These are phyloP conservation scores for Apodemia mormo DNA, from an alignment of 2,888 invertebrate genomes.

Conservation along the genomic window DNA sequence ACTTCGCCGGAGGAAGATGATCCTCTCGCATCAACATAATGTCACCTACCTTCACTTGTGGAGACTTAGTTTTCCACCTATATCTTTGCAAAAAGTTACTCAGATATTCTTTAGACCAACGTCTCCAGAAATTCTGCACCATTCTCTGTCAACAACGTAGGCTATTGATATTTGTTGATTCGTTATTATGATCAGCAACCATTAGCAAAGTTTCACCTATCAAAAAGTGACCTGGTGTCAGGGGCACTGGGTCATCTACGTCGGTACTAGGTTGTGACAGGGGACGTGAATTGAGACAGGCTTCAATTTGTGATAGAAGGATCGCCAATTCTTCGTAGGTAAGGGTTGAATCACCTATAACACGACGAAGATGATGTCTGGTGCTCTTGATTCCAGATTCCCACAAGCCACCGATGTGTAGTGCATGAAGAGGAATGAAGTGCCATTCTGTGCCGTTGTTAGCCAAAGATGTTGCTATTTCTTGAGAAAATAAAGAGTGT, in stretches of 20 bases:
- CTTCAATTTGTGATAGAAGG: too few species aligned
- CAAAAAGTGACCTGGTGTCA: neutral
- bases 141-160: neutral
- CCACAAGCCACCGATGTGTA: neutral
- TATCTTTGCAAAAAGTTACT: conserved; percentile 23
- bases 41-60: conserved; percentile 35
- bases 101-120: neutral
- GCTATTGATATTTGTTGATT: neutral
- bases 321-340: too few species aligned
- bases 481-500: neutral
- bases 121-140: neutral
- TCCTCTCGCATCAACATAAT: conserved; percentile 33
- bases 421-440: neutral
- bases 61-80: conserved; percentile 30
- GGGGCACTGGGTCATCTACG: too few species aligned
- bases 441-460: neutral
- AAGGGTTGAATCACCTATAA: too few species aligned
- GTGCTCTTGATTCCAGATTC: too few species aligned
- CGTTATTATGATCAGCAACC: neutral
- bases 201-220: neutral
- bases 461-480: neutral
- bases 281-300: too few species aligned
- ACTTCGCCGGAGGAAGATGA: conserved; percentile 34
- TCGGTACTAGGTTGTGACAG: too few species aligned
- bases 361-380: too few species aligned